Evolutionary conservation across 2,113 vertebrate genomes (phyloP).

Genomic region (Anas platyrhynchos): DNA sequence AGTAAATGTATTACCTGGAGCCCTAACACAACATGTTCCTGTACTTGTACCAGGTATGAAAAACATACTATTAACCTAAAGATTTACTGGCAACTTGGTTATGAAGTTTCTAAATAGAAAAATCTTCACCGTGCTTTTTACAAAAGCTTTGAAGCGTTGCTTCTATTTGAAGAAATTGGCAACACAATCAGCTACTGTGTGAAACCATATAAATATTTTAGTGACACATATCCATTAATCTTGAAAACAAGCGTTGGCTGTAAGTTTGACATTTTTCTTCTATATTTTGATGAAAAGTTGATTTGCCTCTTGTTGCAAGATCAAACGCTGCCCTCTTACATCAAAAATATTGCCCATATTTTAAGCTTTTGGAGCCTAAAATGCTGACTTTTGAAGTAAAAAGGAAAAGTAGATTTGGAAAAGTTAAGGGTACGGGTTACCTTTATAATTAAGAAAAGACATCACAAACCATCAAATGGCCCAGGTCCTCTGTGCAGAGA

Average conservation of each 20-base stretch:
- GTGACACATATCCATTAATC: background rate
- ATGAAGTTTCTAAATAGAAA: background rate
- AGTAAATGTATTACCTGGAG: conserved; percentile 95
- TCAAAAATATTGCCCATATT: background rate
- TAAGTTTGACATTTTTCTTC: background rate
- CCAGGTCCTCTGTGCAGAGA: background rate
- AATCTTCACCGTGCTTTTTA: background rate
- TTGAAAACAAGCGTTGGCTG: background rate
- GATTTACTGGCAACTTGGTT: background rate
- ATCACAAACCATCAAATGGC: background rate
- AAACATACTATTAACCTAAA: background rate
- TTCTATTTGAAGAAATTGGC: background rate
- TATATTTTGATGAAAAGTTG: background rate
- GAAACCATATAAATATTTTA: background rate
- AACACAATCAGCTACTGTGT: background rate
- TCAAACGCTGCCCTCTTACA: background rate
- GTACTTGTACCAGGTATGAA: conserved; percentile 94
- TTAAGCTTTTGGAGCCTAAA: background rate
- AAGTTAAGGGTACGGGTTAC: background rate
- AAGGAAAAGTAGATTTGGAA: background rate
- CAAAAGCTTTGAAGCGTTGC: background rate
- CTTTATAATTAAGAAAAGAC: background rate
- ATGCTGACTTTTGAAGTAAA: background rate
- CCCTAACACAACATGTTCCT: conserved; percentile 93
- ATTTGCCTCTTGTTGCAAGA: background rate